These are phyloP conservation scores for Furnarius figulus DNA, from an alignment of 2,113 vertebrate species.

Conservation along the genomic window DNA sequence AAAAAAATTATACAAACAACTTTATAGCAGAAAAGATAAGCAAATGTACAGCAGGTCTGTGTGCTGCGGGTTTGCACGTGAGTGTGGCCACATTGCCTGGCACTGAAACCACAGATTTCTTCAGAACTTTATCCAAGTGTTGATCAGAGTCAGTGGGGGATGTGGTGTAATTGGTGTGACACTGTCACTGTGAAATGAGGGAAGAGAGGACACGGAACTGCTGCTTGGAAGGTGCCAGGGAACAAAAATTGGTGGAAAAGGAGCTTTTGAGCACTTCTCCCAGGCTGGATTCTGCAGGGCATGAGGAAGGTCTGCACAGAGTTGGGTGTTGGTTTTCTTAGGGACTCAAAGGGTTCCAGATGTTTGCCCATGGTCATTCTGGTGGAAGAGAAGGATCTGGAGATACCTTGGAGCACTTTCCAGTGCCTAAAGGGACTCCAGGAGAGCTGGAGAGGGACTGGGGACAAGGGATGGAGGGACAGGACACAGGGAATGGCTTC, in stretches of 20 bases:
- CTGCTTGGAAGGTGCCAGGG: neutral
- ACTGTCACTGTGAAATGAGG: neutral
- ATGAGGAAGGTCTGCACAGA: rapidly evolving
- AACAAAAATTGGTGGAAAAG: neutral
- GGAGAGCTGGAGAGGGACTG: neutral
- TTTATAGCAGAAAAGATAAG: neutral
- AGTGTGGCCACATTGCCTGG: neutral
- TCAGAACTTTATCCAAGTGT: neutral
- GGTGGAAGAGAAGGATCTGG: neutral
- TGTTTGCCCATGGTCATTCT: neutral
- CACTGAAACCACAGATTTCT: neutral
- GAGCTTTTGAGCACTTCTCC: neutral
- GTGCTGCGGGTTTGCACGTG: neutral
- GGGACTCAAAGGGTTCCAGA: neutral
- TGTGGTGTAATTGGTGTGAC: neutral
- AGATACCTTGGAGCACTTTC: neutral
- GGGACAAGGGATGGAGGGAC: neutral
- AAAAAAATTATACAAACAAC: too few relatives aligned
- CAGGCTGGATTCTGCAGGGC: neutral
- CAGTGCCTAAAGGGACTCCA: neutral
- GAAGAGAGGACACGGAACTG: neutral
- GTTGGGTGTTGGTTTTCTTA: neutral
- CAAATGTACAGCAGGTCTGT: neutral
- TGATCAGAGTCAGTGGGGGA: neutral
- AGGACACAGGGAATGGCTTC: neutral